These are phyloP conservation scores for Microcebus tavaratra DNA, from an alignment of 2,113 vertebrate species.

Conservation along the genomic window DNA sequence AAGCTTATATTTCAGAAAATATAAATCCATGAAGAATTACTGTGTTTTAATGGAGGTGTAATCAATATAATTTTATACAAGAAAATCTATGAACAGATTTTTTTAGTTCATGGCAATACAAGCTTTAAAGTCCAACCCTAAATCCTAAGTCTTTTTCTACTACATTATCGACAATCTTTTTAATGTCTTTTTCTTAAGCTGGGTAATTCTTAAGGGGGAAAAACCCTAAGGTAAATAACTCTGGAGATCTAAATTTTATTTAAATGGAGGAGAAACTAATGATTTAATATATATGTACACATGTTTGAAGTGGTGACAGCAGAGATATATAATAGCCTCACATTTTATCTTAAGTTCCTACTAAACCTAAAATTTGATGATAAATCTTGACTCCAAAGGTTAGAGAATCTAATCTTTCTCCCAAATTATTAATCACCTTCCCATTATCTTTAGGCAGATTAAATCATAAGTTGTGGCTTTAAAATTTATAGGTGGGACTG, in stretches of 20 bases:
- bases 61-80: not conserved
- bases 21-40: not conserved
- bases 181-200: not conserved
- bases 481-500: not conserved
- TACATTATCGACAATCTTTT: not conserved
- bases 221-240: not conserved
- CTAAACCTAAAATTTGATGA: not conserved
- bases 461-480: not conserved
- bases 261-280: conserved; percentile 1
- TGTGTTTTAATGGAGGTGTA: not conserved
- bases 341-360: not conserved
- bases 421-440: not conserved
- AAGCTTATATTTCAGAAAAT: conserved; percentile 12
- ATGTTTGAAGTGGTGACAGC: not conserved
- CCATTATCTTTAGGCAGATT: not conserved
- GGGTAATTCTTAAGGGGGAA: not conserved
- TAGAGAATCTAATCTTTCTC: not conserved
- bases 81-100: not conserved
- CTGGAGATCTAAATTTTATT: conserved; percentile 8
- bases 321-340: not conserved
- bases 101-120: not conserved
- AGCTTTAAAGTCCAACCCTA: not conserved
- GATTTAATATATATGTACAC: not conserved
- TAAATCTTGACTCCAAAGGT: not conserved
- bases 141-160: not conserved